Evolutionary conservation across 1,140 invertebrate genomes (phyloP).

Genomic region (Brevipalpus yothersi): DNA sequence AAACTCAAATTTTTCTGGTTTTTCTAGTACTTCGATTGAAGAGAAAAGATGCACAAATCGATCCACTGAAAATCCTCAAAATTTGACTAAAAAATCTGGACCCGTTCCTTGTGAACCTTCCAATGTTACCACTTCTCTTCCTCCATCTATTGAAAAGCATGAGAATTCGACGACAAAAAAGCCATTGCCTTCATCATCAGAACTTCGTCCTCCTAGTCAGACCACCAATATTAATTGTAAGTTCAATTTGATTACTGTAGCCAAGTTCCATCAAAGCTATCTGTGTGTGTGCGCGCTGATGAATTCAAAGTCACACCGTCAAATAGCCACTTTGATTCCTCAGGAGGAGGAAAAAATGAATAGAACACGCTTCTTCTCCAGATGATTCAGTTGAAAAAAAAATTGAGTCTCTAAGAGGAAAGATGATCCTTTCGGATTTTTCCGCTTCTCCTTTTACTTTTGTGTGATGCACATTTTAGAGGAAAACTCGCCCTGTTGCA

Average conservation of each 20-base stretch:
- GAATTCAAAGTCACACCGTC: not conserved
- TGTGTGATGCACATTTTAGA: too few species aligned
- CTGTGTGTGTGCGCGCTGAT: not conserved
- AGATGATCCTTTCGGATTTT: too few species aligned
- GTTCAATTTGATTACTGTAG: not conserved
- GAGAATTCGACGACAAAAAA: not conserved
- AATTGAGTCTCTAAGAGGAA: too few species aligned
- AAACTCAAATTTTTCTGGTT: not conserved
- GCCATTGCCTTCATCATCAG: not conserved
- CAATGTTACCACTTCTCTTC: not conserved
- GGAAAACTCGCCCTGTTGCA: too few species aligned
- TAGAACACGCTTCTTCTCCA: not conserved
- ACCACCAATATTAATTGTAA: not conserved
- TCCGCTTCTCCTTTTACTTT: too few species aligned
- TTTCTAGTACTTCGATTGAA: not conserved
- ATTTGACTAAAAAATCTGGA: not conserved
- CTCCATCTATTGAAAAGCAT: not conserved
- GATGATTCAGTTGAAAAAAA: not conserved
- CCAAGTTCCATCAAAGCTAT: not conserved
- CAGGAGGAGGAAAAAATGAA: not conserved
- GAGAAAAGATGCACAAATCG: not conserved
- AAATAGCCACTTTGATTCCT: not conserved
- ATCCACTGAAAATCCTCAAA: not conserved
- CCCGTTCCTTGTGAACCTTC: not conserved
- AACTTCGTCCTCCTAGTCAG: not conserved